Evolutionary conservation across 2,797 vertebrate genomes (phyloP).

Genomic region (Phalanger gymnotis): DNA sequence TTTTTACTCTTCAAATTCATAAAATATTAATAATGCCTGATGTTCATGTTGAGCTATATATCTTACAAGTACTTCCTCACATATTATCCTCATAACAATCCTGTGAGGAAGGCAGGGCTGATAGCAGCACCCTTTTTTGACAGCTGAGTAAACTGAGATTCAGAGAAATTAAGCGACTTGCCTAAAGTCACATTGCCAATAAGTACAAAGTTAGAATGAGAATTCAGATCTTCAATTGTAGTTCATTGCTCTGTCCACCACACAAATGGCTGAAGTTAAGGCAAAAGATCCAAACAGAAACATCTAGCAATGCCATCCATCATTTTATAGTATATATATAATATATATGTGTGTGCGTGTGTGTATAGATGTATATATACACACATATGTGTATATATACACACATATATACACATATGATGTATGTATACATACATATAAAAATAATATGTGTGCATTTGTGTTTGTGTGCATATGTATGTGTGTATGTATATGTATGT

Average conservation of each 20-base stretch:
- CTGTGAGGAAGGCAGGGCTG: background rate
- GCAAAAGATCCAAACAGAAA: background rate
- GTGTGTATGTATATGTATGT: no score
- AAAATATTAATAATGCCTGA: conserved; percentile 30
- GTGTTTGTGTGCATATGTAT: no score
- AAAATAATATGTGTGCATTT: no score
- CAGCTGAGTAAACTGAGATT: background rate
- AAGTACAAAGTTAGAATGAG: background rate
- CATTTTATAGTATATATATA: no score
- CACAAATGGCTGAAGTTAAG: background rate
- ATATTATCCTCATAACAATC: background rate
- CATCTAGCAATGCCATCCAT: background rate
- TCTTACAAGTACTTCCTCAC: background rate
- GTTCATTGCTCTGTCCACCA: background rate
- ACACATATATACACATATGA: background rate
- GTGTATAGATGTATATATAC: no score
- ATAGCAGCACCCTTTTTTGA: background rate
- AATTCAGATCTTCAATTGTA: background rate
- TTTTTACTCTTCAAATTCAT: conserved; percentile 32
- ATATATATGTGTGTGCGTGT: no score
- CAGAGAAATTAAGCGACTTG: background rate
- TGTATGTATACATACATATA: no score
- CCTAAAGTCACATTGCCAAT: background rate
- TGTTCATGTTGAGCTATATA: background rate
- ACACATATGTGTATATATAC: no score